A percentile compares a stretch with the other conserved stretches of the same genome.
These are phyloP conservation scores for Pomatorhinus ruficollis DNA, from an alignment of 2,113 vertebrate genomes.

Conservation along the genomic window DNA sequence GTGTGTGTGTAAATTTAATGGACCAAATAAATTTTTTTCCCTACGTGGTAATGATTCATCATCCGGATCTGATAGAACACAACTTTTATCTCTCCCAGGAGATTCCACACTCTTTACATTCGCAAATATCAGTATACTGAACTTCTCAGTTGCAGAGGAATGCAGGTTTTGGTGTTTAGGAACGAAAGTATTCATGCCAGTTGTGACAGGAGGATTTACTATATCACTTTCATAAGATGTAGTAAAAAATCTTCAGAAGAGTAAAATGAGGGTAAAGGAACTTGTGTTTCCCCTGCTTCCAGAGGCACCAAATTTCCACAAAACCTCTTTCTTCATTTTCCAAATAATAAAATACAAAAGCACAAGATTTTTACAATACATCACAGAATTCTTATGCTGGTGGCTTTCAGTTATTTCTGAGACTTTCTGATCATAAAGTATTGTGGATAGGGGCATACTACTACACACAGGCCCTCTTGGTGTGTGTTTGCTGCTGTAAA, in stretches of 20 bases:
- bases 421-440: background rate
- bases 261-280: background rate
- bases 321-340: background rate
- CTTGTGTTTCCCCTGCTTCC: background rate
- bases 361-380: background rate
- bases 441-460: background rate
- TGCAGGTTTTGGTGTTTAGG: background rate
- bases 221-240: background rate
- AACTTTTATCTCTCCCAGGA: background rate
- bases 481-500: background rate
- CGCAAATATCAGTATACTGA: background rate
- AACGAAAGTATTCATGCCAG: background rate
- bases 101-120: background rate
- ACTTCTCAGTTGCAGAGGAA: fast-evolving
- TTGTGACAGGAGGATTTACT: background rate
- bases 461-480: background rate
- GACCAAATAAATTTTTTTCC: background rate
- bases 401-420: background rate
- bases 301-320: background rate
- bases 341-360: background rate
- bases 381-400: background rate
- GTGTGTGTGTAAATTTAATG: background rate
- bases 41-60: background rate
- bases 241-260: background rate
- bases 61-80: background rate